Conservation (phyloP, 53 echinoderm and acorn worm genomes). For the Zoroaster sp. region DNA sequence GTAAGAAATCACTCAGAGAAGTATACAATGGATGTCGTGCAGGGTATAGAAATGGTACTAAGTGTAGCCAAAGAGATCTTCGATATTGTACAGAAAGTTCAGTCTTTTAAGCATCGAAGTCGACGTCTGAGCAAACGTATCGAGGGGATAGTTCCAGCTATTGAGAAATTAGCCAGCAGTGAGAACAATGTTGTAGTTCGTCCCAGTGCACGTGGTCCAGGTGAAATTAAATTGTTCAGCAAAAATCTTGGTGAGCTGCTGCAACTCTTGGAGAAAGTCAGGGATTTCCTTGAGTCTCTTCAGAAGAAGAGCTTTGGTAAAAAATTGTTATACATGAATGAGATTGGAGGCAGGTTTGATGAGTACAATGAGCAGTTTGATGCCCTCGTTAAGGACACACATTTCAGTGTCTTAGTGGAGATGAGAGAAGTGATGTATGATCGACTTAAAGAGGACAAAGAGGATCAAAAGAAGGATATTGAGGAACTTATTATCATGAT, state of each 20-base stretch:
- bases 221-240: not conserved
- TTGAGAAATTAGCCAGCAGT: constrained; percentile 15
- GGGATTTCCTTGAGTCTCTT: not conserved
- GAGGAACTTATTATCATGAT: not conserved
- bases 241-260: not conserved
- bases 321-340: not conserved
- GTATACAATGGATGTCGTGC: not conserved
- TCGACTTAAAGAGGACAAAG: not conserved
- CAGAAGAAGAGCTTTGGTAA: not conserved
- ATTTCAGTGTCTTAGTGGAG: constrained; percentile 10
- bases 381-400: not conserved
- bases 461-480: not conserved
- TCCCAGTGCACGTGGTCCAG: not conserved
- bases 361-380: constrained; percentile 20
- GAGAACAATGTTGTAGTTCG: not conserved
- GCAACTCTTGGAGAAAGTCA: not conserved
- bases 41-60: not conserved
- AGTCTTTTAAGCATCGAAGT: constrained; percentile 23
- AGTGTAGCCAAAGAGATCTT: not conserved
- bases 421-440: not conserved
- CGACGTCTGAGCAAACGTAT: not conserved
- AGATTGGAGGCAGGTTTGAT: constrained; percentile 2
- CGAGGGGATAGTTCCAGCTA: not conserved
- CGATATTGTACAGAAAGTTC: constrained; percentile 19
- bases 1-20: too few species aligned